Evolutionary conservation across 2,113 vertebrate species (phyloP), one percentile per base, ranked within the genome.

Genomic region (Phylloscopus whistleri): DNA sequence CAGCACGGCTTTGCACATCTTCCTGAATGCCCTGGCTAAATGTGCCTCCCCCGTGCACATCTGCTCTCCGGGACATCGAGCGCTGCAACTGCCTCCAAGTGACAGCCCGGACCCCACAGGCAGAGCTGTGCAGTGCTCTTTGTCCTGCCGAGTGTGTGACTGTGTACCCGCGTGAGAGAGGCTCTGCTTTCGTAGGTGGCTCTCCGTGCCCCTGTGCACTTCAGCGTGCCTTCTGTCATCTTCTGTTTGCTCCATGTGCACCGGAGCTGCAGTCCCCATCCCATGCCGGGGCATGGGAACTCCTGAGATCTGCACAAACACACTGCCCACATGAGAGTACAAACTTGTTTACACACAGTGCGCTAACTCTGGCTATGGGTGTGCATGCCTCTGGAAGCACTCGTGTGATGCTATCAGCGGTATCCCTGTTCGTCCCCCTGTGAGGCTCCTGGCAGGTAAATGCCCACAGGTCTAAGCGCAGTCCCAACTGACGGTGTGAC

Each of bases 151-250:
- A 7, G 17, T 11, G 48, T 33, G 35, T 20, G 14, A 9, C 35
- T 6, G 16, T 14, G 49, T 17, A 23, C 0, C 0, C 0, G 0
- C 2, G 10, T 19, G n/a, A 52, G n/a, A 41, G 30, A 67, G 46
- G 17, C 35, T 37, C 52, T 28, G 35, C 81, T 58, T 39, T 24
- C 3, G 3, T 0, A 46, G 33, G 51, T 11, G 55, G 8, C 63
- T 69, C 53, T 49, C 27, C 16, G 49, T 23, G 24, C 16, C 51
- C 24, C 68, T 19, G 60, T 8, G 31, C 3, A 3, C 26, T 19
- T 18, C 68, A 26, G 20, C 0, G 6, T 6, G 31, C 39, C 22
- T 62, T n/a, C 31, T 9, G 0, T 63, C 66, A 31, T 1, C 35
- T 16, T 22, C 56, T 1, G 1, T 12, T 27, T 51, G 62, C 51